A percentile compares a stretch with the other conserved stretches of the same genome.
Conservation (phyloP, 2,797 vertebrate species). For the Denticeps clupeoides region DNA sequence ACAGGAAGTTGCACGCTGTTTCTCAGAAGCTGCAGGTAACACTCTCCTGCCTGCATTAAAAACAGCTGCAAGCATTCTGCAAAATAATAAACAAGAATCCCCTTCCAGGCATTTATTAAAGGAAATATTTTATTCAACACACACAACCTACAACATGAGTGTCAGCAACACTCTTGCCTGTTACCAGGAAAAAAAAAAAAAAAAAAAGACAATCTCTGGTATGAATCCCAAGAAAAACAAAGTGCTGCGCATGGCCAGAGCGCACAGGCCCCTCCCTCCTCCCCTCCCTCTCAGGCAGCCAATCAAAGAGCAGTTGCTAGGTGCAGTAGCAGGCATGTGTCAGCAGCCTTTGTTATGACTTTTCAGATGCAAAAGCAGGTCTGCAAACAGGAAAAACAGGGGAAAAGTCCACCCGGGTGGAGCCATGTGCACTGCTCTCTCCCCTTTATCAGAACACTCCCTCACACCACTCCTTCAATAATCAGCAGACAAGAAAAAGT, state of each 20-base stretch:
- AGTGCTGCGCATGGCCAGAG: constrained; percentile 41
- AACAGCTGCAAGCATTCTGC: too few relatives aligned
- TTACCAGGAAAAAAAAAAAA: constrained; percentile 21
- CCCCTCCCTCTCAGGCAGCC: constrained; percentile 41
- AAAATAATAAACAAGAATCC: background rate
- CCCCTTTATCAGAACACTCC: too few relatives aligned
- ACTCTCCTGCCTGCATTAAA: background rate
- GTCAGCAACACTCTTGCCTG: too few relatives aligned
- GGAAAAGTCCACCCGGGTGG: background rate
- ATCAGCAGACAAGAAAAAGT: background rate
- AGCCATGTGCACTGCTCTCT: too few relatives aligned
- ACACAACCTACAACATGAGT: too few relatives aligned
- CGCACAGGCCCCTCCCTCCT: constrained; percentile 31
- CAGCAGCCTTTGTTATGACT: background rate
- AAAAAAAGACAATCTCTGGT: constrained; percentile 46
- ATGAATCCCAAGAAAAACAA: constrained; percentile 50
- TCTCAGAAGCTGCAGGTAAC: constrained; percentile 24
- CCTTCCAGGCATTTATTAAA: too few relatives aligned
- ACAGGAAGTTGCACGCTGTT: constrained; percentile 6
- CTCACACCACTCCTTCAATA: too few relatives aligned
- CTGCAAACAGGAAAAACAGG: background rate
- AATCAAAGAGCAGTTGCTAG: constrained; percentile 65
- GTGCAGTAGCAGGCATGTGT: constrained; percentile 27
- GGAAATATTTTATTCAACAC: too few relatives aligned
- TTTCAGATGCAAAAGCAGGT: background rate